Conservation (phyloP, 2,888 invertebrate genomes). For the Ypsolopha scabrella region DNA sequence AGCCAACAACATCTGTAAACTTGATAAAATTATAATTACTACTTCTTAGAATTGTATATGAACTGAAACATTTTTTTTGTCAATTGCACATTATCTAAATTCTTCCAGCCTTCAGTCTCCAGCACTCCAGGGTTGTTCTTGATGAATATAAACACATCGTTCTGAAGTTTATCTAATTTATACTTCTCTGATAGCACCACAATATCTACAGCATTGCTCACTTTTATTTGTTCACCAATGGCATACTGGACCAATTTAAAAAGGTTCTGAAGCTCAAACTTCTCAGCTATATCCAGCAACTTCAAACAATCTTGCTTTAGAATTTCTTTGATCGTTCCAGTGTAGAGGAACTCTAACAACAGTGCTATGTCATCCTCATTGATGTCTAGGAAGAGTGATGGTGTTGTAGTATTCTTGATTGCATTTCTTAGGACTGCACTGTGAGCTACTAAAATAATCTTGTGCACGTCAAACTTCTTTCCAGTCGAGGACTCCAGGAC, state of each 20-base stretch:
- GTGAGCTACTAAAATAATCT: conserved; percentile 40
- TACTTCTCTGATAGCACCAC: conserved; percentile 42
- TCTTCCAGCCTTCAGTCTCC: conserved; percentile 37
- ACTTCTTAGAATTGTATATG: conserved; percentile 6
- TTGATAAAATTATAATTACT: background rate
- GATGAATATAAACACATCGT: conserved; percentile 35
- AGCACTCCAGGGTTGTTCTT: conserved; percentile 35
- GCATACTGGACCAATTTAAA: conserved; percentile 27
- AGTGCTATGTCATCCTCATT: conserved; percentile 36
- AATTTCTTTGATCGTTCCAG: conserved; percentile 36
- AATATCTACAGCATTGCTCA: conserved; percentile 40
- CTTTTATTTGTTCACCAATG: conserved; percentile 30
- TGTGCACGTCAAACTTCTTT: conserved; percentile 35
- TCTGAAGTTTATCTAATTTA: conserved; percentile 27
- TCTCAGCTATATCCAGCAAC: conserved; percentile 33
- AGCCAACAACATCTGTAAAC: too few relatives aligned
- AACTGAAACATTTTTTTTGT: conserved; percentile 37
- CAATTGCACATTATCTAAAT: conserved; percentile 38
- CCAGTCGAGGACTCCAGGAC: conserved; percentile 27
- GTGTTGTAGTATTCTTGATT: conserved; percentile 20
- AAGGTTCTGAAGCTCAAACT: conserved; percentile 31
- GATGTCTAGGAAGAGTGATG: too few relatives aligned
- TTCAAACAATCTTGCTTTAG: conserved; percentile 29
- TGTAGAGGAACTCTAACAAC: conserved; percentile 44
- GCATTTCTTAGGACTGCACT: conserved; percentile 34